Evolutionary conservation across 2,797 vertebrate species (phyloP), one percentile per base, ranked within the genome.

Genomic region (Enteromius unitaeniatus): DNA sequence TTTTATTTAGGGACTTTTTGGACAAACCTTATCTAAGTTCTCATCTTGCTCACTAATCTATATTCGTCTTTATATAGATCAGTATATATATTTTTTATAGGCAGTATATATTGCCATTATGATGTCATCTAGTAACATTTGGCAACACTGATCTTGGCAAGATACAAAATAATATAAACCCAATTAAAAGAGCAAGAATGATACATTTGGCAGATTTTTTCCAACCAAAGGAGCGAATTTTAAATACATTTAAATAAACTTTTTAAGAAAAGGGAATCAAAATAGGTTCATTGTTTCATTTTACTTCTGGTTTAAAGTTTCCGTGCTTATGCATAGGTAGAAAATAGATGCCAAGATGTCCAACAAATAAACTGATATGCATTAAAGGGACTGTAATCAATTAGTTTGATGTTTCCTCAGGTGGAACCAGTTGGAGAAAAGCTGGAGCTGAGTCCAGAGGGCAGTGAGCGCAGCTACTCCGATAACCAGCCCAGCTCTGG

Each of bases 381-480:
- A 62, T 62, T 28, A 15, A 62, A 15, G 23, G 13, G 13, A 28
- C 34, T 34, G 19, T 53, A n/a, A 53, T 34, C 51, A 74, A 34
- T 14, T 34, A 14, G 47, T 67, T 45, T 67, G 60, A 15, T 64
- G 76, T 79, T 58, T 78, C 47, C 11, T 68, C 85, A 89, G 88
- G 90, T 93, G 1, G 97, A 97, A 85, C 95, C 96, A 1, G 96
- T 96, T 15, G 93, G 95, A 67, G 97, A 98, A 90, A 99, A 99
- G 89, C 96, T 97, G 40, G 97, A 98, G 88, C 94, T 98, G 88
- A 99, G 98, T 88, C 97, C 98, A 0, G 97, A 98, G 86, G 97
- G 97, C 91, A 99, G 98, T 0, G 97, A 99, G 77, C 96, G 96
- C 40, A 98, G 97, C 91, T 97, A 97, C 84, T 92, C 90, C 0